Conservation (phyloP, 2,888 invertebrate genomes). For the Drosophila borealis region DNA sequence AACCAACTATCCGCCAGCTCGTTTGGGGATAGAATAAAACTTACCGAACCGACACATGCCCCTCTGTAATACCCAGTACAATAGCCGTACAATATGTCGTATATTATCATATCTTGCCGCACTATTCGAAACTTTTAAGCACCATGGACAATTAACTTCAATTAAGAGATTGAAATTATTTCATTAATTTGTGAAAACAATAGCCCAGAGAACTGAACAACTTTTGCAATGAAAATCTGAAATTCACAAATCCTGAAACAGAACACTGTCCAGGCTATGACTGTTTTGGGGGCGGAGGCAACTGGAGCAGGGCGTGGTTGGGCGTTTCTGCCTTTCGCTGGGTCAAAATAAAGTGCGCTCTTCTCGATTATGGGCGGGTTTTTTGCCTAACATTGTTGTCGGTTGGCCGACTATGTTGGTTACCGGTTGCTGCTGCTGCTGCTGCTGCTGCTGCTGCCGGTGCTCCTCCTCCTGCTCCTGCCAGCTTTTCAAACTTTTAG, state of each 20-base stretch:
- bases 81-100: neutral
- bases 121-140: constrained; percentile 11
- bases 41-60: too few relatives aligned
- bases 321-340: constrained; percentile 14
- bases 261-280: constrained; percentile 4
- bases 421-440: constrained; percentile 9
- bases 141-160: constrained; percentile 64
- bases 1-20: too few relatives aligned
- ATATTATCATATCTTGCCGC: constrained; percentile 6
- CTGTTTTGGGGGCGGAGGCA: neutral
- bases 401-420: constrained; percentile 35
- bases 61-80: too few relatives aligned
- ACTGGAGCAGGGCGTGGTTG: neutral
- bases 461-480: neutral
- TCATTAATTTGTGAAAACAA: constrained; percentile 66
- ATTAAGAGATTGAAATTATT: constrained; percentile 77
- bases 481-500: constrained; percentile 17
- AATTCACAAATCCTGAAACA: constrained; percentile 44
- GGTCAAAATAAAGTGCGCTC: constrained; percentile 52
- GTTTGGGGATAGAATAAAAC: too few relatives aligned
- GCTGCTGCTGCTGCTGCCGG: too few relatives aligned
- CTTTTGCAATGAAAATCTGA: constrained; percentile 52
- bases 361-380: constrained; percentile 30
- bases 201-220: constrained; percentile 43
- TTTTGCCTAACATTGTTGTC: constrained; percentile 48